Base-by-base conservation (phyloP, 2,797 vertebrate species). In the Chelmon rostratus region DNA sequence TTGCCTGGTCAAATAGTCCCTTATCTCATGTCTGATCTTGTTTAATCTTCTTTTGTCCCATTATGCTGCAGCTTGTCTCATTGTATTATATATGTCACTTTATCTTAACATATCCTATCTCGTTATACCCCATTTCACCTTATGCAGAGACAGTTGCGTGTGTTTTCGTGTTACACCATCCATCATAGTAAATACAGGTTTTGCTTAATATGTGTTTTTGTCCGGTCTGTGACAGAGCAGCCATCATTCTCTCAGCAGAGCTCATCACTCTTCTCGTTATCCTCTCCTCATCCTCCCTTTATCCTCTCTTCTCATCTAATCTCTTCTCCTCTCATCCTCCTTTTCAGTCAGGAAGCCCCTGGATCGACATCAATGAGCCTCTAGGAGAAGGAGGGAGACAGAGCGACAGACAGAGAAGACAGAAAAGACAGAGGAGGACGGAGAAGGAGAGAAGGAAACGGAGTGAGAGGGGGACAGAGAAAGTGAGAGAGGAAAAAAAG, bases 311-410 rank as follows among this genome's bases (percentile, higher is more conserved):
- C 79, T 84, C 80, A 81, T 91, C 85, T 87, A 86, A 88, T 80
- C 87, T 82, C 75, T 58, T 57, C 81, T 86, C 68, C 67, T 84
- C 86, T 82, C 87, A 80, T 86, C 84, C 79, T 85, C 68, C 71
- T 35, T 72, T 84, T 83, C 73, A 79, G 84, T 67, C 89, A 87
- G 88, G 90, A 93, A 91, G 88, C 83, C 79, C 83, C 81, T 88
- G 91, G 86, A 89, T 81, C 62, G 42, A 89, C 90, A 91, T 93
- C 89, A 91, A 88, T 88, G 79, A 80, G 78, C 47, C 76, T 69
- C 63, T 38, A 35, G 76, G 77, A 70, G 68, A 68, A 47, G 46
- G 44, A 38, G 37, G 37, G 52, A 23, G 71, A 61, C 61, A 44
- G 33, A 40, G 21, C 56, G 67, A 59, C 2, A 18, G 28, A 23